Evolutionary conservation across 2,797 vertebrate species (phyloP), one percentile per base, ranked within the genome.

Genomic region (Enteromius trimaculatus): DNA sequence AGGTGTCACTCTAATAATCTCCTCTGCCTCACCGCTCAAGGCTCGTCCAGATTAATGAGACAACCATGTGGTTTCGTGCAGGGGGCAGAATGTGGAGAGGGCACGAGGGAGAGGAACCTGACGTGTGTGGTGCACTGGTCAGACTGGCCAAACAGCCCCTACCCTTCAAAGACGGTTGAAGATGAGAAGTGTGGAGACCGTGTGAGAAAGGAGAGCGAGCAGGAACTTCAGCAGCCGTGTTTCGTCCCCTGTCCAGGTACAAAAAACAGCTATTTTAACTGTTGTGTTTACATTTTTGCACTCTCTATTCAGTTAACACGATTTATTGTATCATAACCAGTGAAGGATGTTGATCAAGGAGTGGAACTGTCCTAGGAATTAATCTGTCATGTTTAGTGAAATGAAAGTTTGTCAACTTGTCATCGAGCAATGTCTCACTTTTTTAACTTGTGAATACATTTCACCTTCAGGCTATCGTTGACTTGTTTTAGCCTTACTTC

Each of bases 41-140:
- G 21, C 64, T 79, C 31, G 4, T 37, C 39, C 42, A 16, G 31
- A 65, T 74, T 47, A 80, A 84, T 75, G 81, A 60, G 34, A 55
- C 8, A 19, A 1, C 37, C 21, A 2, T 79, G 68, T 76, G 37
- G 86, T 78, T 83, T 7, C 0, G 4, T 78, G 42, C 82, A 99
- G 98, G 96, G 94, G 31, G 98, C 96, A 75, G 95, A 96, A 23
- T 99, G 98, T 77, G 98, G 98, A 8, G 97, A 98, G 68, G 98
- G 98, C 71, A 70, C 95, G n/a, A 95, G 96, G 60, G 90, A 89
- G 74, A 96, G 97, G 81, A 97, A 93, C 84, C 90, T 96, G 55
- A 95, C 95, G 0, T 99, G 98, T 58, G 83, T 96, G 21, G 95
- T 96, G 65, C 96, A 98, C 21, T 94, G 93, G 90, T 95, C 95